Base-by-base conservation (phyloP, 2,113 vertebrate genomes). In the Leptocoma aspasia region DNA sequence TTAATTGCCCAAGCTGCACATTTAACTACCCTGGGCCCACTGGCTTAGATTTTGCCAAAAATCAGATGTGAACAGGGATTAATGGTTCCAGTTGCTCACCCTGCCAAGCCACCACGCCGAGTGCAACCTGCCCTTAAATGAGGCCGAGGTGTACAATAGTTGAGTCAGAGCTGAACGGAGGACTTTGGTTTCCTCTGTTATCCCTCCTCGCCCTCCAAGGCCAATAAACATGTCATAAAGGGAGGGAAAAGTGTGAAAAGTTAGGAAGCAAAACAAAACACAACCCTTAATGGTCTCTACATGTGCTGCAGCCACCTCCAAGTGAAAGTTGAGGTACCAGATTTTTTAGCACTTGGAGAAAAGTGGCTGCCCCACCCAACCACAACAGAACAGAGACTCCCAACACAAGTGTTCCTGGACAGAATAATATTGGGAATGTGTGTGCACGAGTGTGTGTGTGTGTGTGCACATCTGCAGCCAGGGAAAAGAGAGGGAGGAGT, bases 191-290 rank as follows among this genome's bases (percentile, higher is more conserved):
- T 96, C 78, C 97, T 86, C 44, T 89, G 90, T 92, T 91, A 66
- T 47, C 78, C 88, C 76, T 96, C 47, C 66, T 94, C 1, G 2
- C 42, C 96, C 8, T 27, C 89, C 82, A 95, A 92, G 96, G 83
- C 96, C 94, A 96, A 96, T 96, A 97, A 98, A 97, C 70, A 70
- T 89, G 94, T 94, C 97, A 92, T 15, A 80, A 96, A 92, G 90
- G 89, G 94, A 82, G 53, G 61, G 9, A 90, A 94, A 95, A 90
- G 90, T 4, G 50, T 94, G 95, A 96, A 93, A 96, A 91, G 56
- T 86, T 91, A 86, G 95, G 91, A 97, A 97, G 89, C 56, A 84
- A 95, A 96, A 91, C 56, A 84, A 95, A 96, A 91, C 83, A 69
- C 24, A 85, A 20, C 91, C 68, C 63, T 47, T 95, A 92, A 89